These are phyloP conservation scores for Ips typographus DNA, from an alignment of 1,140 invertebrate genomes.

Conservation along the genomic window DNA sequence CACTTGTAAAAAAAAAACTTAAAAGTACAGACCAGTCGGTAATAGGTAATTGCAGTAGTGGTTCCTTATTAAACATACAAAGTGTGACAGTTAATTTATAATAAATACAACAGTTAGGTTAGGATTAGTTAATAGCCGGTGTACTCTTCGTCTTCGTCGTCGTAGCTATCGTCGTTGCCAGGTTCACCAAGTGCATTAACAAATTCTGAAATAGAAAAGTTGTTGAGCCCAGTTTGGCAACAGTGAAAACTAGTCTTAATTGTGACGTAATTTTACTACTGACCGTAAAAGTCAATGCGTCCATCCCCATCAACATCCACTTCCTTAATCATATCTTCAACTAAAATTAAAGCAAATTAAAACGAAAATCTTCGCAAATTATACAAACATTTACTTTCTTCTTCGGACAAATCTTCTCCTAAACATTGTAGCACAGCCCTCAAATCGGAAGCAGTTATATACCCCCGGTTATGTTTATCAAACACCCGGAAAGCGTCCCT, in stretches of 20 bases:
- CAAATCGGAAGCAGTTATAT: conserved; percentile 82
- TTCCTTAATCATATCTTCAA: conserved; percentile 92
- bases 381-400: conserved; percentile 69
- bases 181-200: conserved; percentile 81
- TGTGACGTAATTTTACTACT: conserved; percentile 42
- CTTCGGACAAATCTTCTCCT: conserved; percentile 81
- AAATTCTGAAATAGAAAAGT: conserved; percentile 66
- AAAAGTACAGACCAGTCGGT: too few relatives aligned
- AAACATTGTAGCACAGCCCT: conserved; percentile 81
- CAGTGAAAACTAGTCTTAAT: background rate
- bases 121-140: conserved; percentile 36
- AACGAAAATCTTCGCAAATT: background rate
- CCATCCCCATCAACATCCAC: conserved; percentile 89
- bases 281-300: conserved; percentile 85
- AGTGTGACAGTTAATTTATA: background rate
- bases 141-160: conserved; percentile 74
- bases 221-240: background rate
- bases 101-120: background rate
- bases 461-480: conserved; percentile 84
- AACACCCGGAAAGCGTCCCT: conserved; percentile 85
- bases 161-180: conserved; percentile 71
- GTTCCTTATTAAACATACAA: too few relatives aligned
- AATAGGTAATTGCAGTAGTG: too few relatives aligned
- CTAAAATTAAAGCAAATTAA: conserved; percentile 57
- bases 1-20: too few relatives aligned